These are phyloP conservation scores for Cryptoleucopteryx plumbea DNA, from an alignment of 2,113 vertebrate species.

Conservation along the genomic window DNA sequence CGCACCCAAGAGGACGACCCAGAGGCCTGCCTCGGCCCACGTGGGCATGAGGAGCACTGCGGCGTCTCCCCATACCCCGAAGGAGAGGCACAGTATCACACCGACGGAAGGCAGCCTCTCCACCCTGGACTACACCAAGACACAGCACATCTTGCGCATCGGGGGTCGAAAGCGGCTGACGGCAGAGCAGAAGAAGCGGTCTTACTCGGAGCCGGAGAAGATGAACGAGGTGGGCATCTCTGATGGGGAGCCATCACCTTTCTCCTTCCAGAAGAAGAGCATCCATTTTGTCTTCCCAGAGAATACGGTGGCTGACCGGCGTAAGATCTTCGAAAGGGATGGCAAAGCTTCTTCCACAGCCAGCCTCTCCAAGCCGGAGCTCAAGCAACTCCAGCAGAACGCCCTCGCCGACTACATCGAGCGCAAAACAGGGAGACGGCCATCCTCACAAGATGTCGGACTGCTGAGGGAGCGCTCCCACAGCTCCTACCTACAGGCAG, in stretches of 20 bases:
- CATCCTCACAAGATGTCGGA: conserved; percentile 42
- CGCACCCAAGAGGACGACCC: conserved; percentile 47
- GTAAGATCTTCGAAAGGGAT: conserved; percentile 87
- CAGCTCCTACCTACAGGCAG: conserved; percentile 72
- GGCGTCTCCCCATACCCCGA: conserved; percentile 80
- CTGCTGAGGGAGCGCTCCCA: conserved; percentile 69
- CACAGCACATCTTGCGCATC: conserved; percentile 68
- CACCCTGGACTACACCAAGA: not conserved
- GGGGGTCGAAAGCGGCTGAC: conserved; percentile 86
- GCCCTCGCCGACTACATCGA: conserved; percentile 87
- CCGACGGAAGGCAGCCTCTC: conserved; percentile 68
- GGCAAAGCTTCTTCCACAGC: conserved; percentile 63
- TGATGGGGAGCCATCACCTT: conserved; percentile 54
- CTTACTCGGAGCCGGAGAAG: conserved; percentile 93
- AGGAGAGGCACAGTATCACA: conserved; percentile 82
- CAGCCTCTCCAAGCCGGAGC: conserved; percentile 75
- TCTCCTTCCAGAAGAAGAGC: conserved; percentile 62
- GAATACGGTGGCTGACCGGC: conserved; percentile 82
- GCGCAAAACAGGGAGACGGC: conserved; percentile 80
- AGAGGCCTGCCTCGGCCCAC: conserved; percentile 76
- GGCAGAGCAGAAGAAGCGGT: conserved; percentile 88
- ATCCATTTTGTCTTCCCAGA: conserved; percentile 71
- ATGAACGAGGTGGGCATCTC: conserved; percentile 90
- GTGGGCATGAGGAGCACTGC: conserved; percentile 39
- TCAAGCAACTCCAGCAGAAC: conserved; percentile 89